A percentile compares a stretch with the other conserved stretches of the same genome.
Evolutionary conservation across 1,140 invertebrate species (phyloP).

Genomic region (Pseudomyrmex cubaensis): DNA sequence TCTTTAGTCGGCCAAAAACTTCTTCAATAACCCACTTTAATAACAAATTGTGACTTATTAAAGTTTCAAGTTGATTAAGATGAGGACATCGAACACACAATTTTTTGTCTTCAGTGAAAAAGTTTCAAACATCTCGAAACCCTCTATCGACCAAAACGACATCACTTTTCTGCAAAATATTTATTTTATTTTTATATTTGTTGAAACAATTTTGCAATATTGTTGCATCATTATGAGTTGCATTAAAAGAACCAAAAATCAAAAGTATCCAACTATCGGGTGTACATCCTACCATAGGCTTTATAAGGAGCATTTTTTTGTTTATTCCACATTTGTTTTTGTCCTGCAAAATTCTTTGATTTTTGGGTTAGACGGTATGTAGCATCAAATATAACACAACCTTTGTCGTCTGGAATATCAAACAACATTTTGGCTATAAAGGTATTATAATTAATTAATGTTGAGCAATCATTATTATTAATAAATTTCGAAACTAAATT

Average conservation of each 20-base stretch:
- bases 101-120: neutral
- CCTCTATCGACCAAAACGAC: neutral
- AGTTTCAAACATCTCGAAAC: neutral
- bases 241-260: neutral
- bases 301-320: constrained; percentile 6
- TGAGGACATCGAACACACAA: neutral
- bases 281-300: constrained; percentile 11
- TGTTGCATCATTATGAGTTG: neutral
- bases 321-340: neutral
- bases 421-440: too few relatives aligned
- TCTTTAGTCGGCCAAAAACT: constrained; percentile 6
- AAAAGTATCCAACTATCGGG: neutral
- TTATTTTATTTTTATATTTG: neutral
- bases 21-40: neutral
- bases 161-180: neutral
- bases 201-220: neutral
- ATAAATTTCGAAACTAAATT: too few relatives aligned
- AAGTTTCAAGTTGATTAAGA: neutral
- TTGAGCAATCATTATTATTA: too few relatives aligned
- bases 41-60: neutral
- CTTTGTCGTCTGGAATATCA: too few relatives aligned
- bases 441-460: too few relatives aligned
- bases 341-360: too few relatives aligned
- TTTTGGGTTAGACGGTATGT: too few relatives aligned
- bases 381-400: too few relatives aligned